A percentile compares a stretch with the other conserved stretches of the same genome.
Evolutionary conservation across 2,797 vertebrate genomes (phyloP).

Genomic region (Hypotaenidia okinawae): DNA sequence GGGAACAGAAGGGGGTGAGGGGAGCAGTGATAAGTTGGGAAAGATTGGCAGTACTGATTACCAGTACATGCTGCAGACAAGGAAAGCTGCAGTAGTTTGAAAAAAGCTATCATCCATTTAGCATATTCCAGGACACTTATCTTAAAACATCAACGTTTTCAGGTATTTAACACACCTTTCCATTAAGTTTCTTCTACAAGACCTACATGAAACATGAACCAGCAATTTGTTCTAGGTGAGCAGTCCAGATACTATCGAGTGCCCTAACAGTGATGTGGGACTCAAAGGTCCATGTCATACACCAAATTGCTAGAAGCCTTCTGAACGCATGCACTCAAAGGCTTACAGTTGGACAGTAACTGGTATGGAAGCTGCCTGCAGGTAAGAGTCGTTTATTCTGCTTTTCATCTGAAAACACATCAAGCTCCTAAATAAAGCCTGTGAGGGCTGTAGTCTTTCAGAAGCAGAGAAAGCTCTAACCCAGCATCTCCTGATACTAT

Average conservation of each 20-base stretch:
- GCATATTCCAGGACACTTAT: neutral
- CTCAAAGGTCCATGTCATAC: neutral
- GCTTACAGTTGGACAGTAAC: neutral
- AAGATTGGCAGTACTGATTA: neutral
- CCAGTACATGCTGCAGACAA: neutral
- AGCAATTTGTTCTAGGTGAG: neutral
- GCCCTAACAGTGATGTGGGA: neutral
- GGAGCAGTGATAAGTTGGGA: neutral
- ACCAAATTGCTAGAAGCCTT: neutral
- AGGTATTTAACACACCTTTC: neutral
- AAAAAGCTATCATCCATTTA: neutral
- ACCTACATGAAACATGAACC: neutral
- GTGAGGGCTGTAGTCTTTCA: neutral
- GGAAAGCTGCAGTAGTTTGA: neutral
- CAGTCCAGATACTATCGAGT: accelerated
- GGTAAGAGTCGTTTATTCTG: neutral
- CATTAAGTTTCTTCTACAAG: neutral
- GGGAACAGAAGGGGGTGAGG: neutral
- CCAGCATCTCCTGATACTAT: neutral
- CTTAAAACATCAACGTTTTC: neutral
- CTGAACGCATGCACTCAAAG: neutral
- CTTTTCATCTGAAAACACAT: neutral
- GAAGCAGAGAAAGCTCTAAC: neutral
- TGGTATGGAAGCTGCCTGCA: neutral
- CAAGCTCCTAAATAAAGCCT: neutral